Conservation (phyloP, 1,140 invertebrate species). For the Panulirus ornatus region DNA sequence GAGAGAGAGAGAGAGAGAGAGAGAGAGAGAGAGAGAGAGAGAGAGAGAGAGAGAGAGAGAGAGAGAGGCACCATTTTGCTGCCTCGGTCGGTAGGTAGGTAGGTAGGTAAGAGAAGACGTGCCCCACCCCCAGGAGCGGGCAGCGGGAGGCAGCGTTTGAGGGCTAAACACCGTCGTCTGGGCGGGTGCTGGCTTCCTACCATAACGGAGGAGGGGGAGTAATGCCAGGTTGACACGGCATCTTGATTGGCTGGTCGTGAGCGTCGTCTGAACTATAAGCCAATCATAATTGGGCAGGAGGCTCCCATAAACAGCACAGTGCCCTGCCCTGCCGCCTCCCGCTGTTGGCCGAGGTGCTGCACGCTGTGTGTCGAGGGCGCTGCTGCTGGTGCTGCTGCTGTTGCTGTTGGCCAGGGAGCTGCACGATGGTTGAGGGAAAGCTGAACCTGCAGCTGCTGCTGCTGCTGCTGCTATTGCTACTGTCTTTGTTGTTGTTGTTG, state of each 20-base stretch:
- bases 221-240: slow-evolving; percentile 51
- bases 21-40: neutral
- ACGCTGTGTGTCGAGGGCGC: neutral
- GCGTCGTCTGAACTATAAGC: slow-evolving; percentile 44
- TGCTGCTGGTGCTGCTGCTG: too few species aligned
- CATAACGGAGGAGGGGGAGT: slow-evolving; percentile 19
- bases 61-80: neutral
- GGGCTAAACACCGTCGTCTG: neutral
- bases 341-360: neutral
- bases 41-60: neutral
- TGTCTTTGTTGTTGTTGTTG: too few species aligned
- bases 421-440: too few species aligned
- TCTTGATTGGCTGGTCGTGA: slow-evolving; percentile 53
- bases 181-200: neutral
- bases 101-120: neutral
- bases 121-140: neutral
- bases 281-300: slow-evolving; percentile 51
- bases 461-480: too few species aligned
- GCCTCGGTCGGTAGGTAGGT: neutral
- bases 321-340: neutral
- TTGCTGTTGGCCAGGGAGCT: too few species aligned
- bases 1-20: neutral
- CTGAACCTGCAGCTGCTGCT: too few species aligned
- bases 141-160: slow-evolving; percentile 6
- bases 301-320: slow-evolving; percentile 45